Evolutionary conservation across 2,113 vertebrate species (phyloP).

Genomic region (Myotis davidii): DNA sequence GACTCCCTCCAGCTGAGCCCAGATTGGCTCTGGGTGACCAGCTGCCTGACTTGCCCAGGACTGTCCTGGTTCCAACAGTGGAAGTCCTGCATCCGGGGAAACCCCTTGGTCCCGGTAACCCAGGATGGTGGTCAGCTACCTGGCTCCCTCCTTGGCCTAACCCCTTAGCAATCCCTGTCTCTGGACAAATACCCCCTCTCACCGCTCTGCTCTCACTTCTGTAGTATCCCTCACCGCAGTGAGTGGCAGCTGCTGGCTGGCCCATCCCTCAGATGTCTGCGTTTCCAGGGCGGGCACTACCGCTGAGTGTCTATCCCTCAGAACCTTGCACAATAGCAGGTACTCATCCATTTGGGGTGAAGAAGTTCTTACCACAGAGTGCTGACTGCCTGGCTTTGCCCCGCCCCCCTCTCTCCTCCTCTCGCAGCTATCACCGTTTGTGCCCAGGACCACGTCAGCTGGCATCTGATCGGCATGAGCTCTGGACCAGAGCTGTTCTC

Average conservation of each 20-base stretch:
- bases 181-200: neutral
- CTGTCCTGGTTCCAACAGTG: neutral
- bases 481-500: constrained; percentile 95
- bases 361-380: neutral
- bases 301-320: neutral
- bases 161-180: neutral
- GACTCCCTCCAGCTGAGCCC: neutral
- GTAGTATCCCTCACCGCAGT: neutral
- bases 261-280: neutral
- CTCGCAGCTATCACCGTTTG: constrained; percentile 90
- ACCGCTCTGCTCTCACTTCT: neutral
- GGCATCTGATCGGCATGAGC: constrained; percentile 95
- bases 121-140: neutral
- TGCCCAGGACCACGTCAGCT: constrained; percentile 88
- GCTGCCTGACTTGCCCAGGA: neutral
- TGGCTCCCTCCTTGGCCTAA: neutral
- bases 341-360: fast-evolving
- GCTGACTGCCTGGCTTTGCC: neutral
- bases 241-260: neutral
- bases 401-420: neutral
- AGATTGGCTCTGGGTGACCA: neutral
- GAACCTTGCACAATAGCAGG: neutral
- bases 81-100: neutral
- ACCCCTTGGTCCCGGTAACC: neutral
- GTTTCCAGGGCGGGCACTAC: neutral